Base-by-base conservation (phyloP, 2,113 vertebrate species). In the Rhabdornis inornatus region DNA sequence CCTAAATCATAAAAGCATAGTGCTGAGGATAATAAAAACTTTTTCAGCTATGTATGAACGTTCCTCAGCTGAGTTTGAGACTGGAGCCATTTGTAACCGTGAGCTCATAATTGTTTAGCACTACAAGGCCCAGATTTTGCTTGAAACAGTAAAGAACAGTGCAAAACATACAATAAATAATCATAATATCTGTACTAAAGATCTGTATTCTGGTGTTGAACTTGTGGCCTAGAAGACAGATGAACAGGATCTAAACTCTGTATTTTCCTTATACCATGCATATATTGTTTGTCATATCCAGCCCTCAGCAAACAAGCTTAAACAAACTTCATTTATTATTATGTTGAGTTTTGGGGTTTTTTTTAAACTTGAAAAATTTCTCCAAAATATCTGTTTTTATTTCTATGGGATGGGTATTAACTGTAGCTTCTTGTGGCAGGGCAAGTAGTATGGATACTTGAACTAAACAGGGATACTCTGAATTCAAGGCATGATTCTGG, bases 301-400 rank as follows among this genome's bases (percentile, higher is more conserved):
- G 4, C 30, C 21, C 30, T 84, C 39, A 71, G 52, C 11, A 82
- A 87, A 77, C 1, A 1, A 87, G 6, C 25, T 72, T 81, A 16
- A 24, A 45, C 23, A 53, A 94, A 65, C 9, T 70, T 66, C 10
- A 55, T 47, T 81, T 27, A 53, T 74, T 50, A 70, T 42, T 47
- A 19, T 21, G 4, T 33, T 68, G 19, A 1, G 6, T 0, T 1
- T 18, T 31, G 15, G 22, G 16, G 6, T 0, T 12, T 40, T 60
- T 30, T 18, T 30, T 57, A 22, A 35, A 13, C 5, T 40, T 60
- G 19, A 84, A 84, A 80, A 49, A 28, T 10, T n/a, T 60, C 10
- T 52, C 10, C 0, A 60, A 60, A 83, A 52, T 66, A 77, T 10
- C 31, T 83, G 3, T 20, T 61, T 55, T 60, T 86, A n/a, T 37